Base-by-base conservation (phyloP, 2,888 invertebrate genomes). In the Serripes groenlandicus region DNA sequence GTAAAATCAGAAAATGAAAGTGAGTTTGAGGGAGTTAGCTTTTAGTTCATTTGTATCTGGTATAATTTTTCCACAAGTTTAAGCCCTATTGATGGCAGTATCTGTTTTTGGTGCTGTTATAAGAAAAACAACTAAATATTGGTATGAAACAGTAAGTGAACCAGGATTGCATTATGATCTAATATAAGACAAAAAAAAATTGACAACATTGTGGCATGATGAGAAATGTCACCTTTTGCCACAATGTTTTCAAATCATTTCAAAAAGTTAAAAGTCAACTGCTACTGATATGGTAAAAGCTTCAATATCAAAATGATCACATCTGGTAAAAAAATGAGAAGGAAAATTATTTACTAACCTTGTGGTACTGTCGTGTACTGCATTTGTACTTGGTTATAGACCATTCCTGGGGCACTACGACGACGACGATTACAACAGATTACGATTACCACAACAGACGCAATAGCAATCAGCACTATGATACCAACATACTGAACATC, bases 391-490 rank as follows among this genome's bases (percentile, higher is more conserved):
- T 62, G 30, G 34, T 32, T 32, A 28, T 34, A 30, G 11, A 62
- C 62, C 62, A 62, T 62, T 62, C 62, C 62, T 21, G 62, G 32
- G 4, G 62, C 62, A 21, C 30, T 30, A 3, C 62, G 30, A 32
- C 26, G 23, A 21, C 34, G 30, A 15, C 32, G 32, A 5, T 34
- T 62, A 34, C 34, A 62, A n/a, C 62, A 62, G 11, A 62, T n/a
- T 21, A 62, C 28, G 62, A 62, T 21, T 5, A 62, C 62, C 3
- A 62, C 21, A 15, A 62, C 26, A 5, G 62, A 34, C 3, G 34
- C 62, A n/a, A 62, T 21, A 18, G 32, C 62, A 1, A 62, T 5
- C 3, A 62, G 34, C 11, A 34, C 34, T 34, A 62, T 5, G 34
- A 62, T 30, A 7, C 62, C 32, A 3, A 62, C n/a, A n/a, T n/a